phyloP scores from a whole-genome alignment of 2,888 invertebrate species.

The Lasioglossum figueresi region DNA sequence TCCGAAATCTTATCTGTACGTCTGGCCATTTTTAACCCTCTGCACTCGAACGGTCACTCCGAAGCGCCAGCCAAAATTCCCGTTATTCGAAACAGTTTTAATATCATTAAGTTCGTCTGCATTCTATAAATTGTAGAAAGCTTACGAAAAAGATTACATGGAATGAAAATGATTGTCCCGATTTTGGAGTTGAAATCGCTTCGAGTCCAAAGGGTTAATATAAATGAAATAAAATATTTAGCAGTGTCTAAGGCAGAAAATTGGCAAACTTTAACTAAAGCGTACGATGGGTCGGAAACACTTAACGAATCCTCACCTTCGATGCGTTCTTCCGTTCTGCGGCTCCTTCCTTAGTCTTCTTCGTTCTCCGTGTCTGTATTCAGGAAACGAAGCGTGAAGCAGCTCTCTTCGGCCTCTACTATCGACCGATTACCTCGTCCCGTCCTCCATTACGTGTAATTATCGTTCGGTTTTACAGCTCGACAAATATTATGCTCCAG shows the following conservation, averaged over 20 bases:
- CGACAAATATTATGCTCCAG: conserved; percentile 11
- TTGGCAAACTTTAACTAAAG: background rate
- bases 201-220: too few relatives aligned
- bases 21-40: too few relatives aligned
- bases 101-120: too few relatives aligned
- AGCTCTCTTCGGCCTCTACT: background rate
- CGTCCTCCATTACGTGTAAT: background rate
- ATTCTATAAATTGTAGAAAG: too few relatives aligned
- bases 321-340: background rate
- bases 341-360: background rate
- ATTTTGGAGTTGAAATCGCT: too few relatives aligned
- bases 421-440: background rate
- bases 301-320: background rate
- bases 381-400: background rate
- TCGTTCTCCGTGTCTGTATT: background rate
- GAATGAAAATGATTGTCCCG: too few relatives aligned
- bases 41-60: too few relatives aligned
- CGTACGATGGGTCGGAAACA: background rate
- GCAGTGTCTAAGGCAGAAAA: background rate
- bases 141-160: too few relatives aligned
- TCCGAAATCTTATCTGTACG: too few relatives aligned
- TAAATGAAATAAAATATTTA: too few relatives aligned
- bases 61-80: too few relatives aligned
- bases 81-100: too few relatives aligned
- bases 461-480: background rate